Evolutionary conservation across 2,888 invertebrate genomes (phyloP), one percentile per base, ranked within the genome.

Genomic region (Dryomyza anilis): DNA sequence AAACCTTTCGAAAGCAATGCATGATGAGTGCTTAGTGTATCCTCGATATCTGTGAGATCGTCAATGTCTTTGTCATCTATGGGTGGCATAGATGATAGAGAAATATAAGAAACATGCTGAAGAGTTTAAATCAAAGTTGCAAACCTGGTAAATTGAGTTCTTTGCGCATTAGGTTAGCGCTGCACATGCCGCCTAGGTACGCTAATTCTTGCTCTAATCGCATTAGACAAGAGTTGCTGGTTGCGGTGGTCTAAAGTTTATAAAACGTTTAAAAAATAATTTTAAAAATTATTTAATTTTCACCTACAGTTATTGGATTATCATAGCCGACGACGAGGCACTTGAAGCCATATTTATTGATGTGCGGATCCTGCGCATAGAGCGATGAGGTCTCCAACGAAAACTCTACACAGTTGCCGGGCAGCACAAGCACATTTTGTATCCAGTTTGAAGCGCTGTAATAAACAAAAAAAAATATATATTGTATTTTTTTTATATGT

Each of bases 331-430:
- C 88, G 62, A 92, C 90, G 30, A 93, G 84, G 78, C 93, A 93
- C 69, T 89, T 94, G 86, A 91, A 97, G 33, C 83, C 91, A 80
- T 89, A 95, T 67, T 89, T 89, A 76, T 89, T 89, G 1, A 89
- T 89, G 75, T 92, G 90, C 71, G 94, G 96, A 83, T 95, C 95
- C 76, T 94, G 94, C 67, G 95, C 88, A 82, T 97, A 98, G 81
- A 97, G 92, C 0, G 97, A 94, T 0, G 97, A 95, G 0, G 98
- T 97, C 85, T 98, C 98, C 78, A 99, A 81, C 0, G 96, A 96
- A 82, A 98, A 96, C 75, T 96, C 89, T 0, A 98, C 92, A 84
- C 96, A 94, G 81, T 96, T 95, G 19, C 96, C 97, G 36, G 97
- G 96, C 45, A 97, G 84, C 64, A 96, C 86, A 14, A 97, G 85